These are phyloP conservation scores for Drosophila suzukii DNA, from an alignment of 1,140 invertebrate species.

Conservation along the genomic window DNA sequence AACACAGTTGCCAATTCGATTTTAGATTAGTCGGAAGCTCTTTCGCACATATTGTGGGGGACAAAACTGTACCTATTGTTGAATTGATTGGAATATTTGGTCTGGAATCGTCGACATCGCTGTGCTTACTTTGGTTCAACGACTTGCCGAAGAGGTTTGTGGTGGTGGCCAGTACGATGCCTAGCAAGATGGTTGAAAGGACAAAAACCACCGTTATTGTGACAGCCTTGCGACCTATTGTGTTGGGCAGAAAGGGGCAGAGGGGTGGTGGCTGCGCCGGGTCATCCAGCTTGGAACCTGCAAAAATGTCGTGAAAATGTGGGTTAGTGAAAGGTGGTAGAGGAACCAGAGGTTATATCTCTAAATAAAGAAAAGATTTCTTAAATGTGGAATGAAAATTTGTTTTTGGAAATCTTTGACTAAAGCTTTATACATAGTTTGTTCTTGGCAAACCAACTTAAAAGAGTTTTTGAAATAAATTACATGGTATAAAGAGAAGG, in stretches of 20 bases:
- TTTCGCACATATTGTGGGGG: constrained; percentile 46
- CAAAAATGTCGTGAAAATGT: not conserved
- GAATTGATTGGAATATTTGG: constrained; percentile 84
- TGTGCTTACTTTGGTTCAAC: constrained; percentile 79
- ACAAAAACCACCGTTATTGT: constrained; percentile 61
- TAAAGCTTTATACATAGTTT: no score
- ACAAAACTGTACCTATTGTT: constrained; percentile 84
- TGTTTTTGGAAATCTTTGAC: no score
- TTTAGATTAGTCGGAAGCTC: constrained; percentile 23
- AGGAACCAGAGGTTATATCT: not conserved
- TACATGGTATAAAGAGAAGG: no score
- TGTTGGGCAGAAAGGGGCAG: constrained; percentile 62
- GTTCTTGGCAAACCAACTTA: no score
- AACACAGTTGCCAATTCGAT: constrained; percentile 28
- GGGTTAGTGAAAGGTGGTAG: constrained; percentile 1
- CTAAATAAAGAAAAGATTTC: not conserved
- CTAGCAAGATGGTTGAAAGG: constrained; percentile 52
- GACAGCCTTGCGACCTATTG: constrained; percentile 62
- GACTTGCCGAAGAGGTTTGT: constrained; percentile 67
- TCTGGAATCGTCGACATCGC: constrained; percentile 82
- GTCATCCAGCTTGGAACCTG: constrained; percentile 52
- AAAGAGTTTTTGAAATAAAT: no score
- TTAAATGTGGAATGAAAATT: no score
- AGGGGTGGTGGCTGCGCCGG: constrained; percentile 38
- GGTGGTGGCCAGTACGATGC: constrained; percentile 53